Percentiles rank a stretch among this genome's conserved stretches.
Conservation (phyloP, 2,113 vertebrate genomes). For the Synchiropus splendidus region DNA sequence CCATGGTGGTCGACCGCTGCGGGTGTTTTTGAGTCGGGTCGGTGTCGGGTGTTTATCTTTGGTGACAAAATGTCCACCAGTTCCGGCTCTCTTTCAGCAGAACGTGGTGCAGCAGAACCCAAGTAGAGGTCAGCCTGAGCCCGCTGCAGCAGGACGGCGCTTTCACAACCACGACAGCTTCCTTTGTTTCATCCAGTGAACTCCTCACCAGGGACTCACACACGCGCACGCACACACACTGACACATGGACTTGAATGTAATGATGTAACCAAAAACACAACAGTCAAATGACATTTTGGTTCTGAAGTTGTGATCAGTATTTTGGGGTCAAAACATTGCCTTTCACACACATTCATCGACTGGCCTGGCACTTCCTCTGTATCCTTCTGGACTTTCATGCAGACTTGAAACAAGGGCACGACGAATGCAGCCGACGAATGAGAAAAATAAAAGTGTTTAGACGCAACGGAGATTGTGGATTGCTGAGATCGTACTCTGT, state of each 20-base stretch:
- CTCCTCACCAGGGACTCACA: conserved; percentile 25
- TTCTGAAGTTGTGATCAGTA: background rate
- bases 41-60: background rate
- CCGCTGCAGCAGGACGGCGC: conserved; percentile 38
- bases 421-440: conserved; percentile 62
- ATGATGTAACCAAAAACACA: background rate
- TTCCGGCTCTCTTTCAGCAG: conserved; percentile 59
- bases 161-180: conserved; percentile 28
- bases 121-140: conserved; percentile 51
- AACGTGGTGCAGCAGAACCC: conserved; percentile 66
- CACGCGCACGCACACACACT: conserved; percentile 12
- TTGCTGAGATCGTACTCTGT: conserved; percentile 66
- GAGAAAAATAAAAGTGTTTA: conserved; percentile 46
- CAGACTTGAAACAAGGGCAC: conserved; percentile 74
- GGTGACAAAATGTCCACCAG: conserved; percentile 21
- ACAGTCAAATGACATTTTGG: background rate
- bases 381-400: no score
- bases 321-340: no score
- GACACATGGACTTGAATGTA: background rate
- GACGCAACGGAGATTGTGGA: conserved; percentile 39
- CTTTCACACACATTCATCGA: background rate
- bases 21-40: conserved; percentile 82
- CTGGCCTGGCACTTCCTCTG: no score
- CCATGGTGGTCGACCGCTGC: conserved; percentile 97
- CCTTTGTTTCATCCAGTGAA: conserved; percentile 28